phyloP scores from a whole-genome alignment of 2,797 vertebrate species.

The Lagocephalus sceleratus region DNA sequence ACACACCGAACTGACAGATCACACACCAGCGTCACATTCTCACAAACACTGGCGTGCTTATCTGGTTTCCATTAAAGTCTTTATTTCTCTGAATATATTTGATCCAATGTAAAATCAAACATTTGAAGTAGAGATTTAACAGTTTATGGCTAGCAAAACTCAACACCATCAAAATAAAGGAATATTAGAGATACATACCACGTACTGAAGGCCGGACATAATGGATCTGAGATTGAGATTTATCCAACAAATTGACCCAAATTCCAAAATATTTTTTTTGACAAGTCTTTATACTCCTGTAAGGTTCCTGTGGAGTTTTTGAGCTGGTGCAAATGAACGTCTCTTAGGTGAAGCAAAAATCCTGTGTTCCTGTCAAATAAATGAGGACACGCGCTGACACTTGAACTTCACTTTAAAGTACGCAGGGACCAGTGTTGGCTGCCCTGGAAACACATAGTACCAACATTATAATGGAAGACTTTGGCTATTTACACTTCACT shows the following conservation, averaged over 20 bases:
- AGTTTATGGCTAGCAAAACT: conserved; percentile 97
- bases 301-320: conserved; percentile 77
- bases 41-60: conserved; percentile 59
- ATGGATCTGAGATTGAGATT: conserved; percentile 81
- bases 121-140: conserved; percentile 88
- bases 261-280: conserved; percentile 90
- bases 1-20: background rate
- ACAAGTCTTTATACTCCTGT: conserved; percentile 86
- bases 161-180: conserved; percentile 97
- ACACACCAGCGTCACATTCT: background rate
- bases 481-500: conserved; percentile 65
- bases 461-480: conserved; percentile 87
- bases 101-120: conserved; percentile 71
- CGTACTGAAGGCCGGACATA: conserved; percentile 83
- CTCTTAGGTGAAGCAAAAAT: conserved; percentile 79
- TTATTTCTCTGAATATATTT: conserved; percentile 76
- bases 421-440: conserved; percentile 50
- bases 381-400: conserved; percentile 72
- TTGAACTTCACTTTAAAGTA: conserved; percentile 74
- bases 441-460: conserved; percentile 62
- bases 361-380: conserved; percentile 56
- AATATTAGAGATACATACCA: conserved; percentile 89
- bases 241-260: conserved; percentile 90
- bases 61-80: conserved; percentile 79
- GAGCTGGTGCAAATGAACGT: conserved; percentile 86